phyloP scores from a whole-genome alignment of 2,888 invertebrate genomes.

The Phorcus lineatus region DNA sequence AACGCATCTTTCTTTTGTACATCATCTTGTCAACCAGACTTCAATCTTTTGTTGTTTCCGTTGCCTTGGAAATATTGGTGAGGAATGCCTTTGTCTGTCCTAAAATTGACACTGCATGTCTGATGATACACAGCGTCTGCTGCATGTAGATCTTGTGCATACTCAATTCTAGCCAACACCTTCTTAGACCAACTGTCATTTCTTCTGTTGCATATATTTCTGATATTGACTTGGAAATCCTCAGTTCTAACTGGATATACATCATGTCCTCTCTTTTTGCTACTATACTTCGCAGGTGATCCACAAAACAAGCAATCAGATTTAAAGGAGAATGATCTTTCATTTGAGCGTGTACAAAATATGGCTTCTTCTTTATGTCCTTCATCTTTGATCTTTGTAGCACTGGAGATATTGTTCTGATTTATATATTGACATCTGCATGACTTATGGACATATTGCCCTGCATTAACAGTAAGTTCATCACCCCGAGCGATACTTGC shows the following conservation, averaged over 20 bases:
- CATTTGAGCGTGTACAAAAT: not conserved
- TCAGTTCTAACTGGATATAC: not conserved
- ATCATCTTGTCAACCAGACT: too few species aligned
- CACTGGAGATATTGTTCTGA: not conserved
- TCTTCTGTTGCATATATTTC: not conserved
- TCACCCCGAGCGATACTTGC: not conserved
- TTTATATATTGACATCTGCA: not conserved
- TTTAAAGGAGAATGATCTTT: not conserved
- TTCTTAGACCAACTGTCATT: not conserved
- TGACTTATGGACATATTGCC: not conserved
- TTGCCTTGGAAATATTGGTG: too few species aligned
- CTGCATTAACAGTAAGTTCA: not conserved
- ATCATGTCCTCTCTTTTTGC: not conserved
- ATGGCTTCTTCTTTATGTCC: not conserved
- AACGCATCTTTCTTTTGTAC: too few species aligned
- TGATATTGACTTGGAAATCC: not conserved
- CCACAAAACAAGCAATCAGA: not conserved
- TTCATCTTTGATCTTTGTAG: not conserved
- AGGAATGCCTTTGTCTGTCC: too few species aligned
- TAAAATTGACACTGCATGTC: too few species aligned
- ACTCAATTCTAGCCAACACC: not conserved
- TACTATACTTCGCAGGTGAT: not conserved
- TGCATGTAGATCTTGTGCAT: slow-evolving; percentile 2
- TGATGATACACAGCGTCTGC: too few species aligned
- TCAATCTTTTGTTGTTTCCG: too few species aligned